Evolutionary conservation across 2,113 vertebrate genomes (phyloP).

Genomic region (Geococcyx californianus): DNA sequence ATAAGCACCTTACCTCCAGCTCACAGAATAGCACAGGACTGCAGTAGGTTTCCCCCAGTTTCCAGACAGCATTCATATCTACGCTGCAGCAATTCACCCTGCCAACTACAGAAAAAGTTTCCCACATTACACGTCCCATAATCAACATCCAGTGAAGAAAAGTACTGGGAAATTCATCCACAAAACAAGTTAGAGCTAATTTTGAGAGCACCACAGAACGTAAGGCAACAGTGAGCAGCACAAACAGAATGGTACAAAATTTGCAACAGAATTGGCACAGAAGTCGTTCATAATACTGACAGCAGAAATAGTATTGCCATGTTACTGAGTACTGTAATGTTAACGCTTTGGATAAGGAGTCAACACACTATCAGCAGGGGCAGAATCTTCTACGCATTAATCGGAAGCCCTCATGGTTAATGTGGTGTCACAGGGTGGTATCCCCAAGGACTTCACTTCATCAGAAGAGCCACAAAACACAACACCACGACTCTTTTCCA

Average conservation of each 20-base stretch:
- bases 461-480: background rate
- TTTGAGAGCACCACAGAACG: background rate
- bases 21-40: slow-evolving; percentile 77
- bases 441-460: background rate
- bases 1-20: slow-evolving; percentile 68
- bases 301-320: background rate
- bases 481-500: background rate
- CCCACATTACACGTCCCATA: background rate
- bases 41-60: slow-evolving; percentile 63
- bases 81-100: slow-evolving; percentile 59
- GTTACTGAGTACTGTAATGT: background rate
- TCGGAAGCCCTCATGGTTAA: background rate
- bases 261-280: background rate
- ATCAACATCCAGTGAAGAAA: background rate
- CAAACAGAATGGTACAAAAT: background rate
- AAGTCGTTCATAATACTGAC: background rate
- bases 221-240: background rate
- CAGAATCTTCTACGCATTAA: background rate
- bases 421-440: background rate
- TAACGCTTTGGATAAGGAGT: background rate
- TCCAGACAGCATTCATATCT: slow-evolving; percentile 39
- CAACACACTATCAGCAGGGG: background rate
- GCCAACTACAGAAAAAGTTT: slow-evolving; percentile 60
- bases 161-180: background rate
- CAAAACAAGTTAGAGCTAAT: background rate